A percentile compares a stretch with the other conserved stretches of the same genome.
Evolutionary conservation across 2,888 invertebrate species (phyloP).

Genomic region (Hirtodrosophila trivittata): DNA sequence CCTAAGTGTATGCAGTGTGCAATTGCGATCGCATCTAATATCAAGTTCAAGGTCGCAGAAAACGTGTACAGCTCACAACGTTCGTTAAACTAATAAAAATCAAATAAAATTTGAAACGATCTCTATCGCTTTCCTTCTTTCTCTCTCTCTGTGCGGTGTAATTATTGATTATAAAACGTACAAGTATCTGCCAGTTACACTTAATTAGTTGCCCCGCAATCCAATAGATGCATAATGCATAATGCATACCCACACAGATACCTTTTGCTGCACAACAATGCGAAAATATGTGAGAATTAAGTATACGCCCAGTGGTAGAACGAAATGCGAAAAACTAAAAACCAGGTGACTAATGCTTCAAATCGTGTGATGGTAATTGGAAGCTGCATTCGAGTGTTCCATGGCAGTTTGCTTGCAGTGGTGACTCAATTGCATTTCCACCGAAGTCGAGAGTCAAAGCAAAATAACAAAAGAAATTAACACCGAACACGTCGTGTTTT

Average conservation of each 20-base stretch:
- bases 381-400: conserved; percentile 63
- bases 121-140: not conserved
- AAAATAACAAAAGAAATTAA: conserved; percentile 48
- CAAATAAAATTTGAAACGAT: conserved; percentile 28
- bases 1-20: conserved; percentile 2
- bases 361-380: conserved; percentile 60
- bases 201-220: conserved; percentile 22
- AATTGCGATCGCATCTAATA: conserved; percentile 76
- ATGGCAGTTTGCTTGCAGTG: conserved; percentile 25
- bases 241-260: conserved; percentile 43
- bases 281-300: conserved; percentile 10
- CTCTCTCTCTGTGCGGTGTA: conserved; percentile 6
- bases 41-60: conserved; percentile 79
- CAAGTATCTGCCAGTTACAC: conserved; percentile 30
- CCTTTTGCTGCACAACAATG: conserved; percentile 15
- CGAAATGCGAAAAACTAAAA: conserved; percentile 15
- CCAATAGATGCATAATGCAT: conserved; percentile 44
- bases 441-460: conserved; percentile 18
- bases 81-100: conserved; percentile 54
- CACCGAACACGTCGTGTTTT: conserved; percentile 23
- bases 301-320: conserved; percentile 43
- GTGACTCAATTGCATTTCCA: conserved; percentile 62
- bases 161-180: conserved; percentile 27
- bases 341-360: conserved; percentile 62
- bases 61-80: conserved; percentile 59